These are phyloP conservation scores for Sebastes schlegelii DNA, from an alignment of 2,113 vertebrate genomes.

Conservation along the genomic window DNA sequence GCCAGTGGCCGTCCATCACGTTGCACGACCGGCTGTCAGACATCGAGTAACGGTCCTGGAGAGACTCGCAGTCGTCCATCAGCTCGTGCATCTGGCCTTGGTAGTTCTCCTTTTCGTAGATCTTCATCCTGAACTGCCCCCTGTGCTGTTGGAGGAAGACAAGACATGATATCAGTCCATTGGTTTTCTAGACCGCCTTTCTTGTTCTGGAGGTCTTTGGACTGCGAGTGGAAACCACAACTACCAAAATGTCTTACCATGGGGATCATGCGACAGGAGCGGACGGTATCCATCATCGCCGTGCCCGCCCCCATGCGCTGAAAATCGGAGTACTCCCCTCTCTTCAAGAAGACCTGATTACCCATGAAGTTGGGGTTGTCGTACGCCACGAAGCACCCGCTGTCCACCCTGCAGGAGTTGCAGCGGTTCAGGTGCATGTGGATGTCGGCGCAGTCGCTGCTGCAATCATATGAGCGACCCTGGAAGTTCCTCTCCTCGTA, in stretches of 20 bases:
- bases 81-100: conserved; percentile 80
- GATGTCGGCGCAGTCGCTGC: conserved; percentile 76
- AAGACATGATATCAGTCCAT: background rate
- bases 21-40: conserved; percentile 80
- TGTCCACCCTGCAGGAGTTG: conserved; percentile 76
- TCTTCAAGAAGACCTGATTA: conserved; percentile 74
- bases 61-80: conserved; percentile 79
- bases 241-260: conserved; percentile 53
- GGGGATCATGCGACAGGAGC: conserved; percentile 77
- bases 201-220: background rate
- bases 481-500: conserved; percentile 81
- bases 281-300: conserved; percentile 67
- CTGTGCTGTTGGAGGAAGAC: conserved; percentile 65
- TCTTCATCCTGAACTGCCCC: conserved; percentile 78
- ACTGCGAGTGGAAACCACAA: background rate
- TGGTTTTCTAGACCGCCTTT: background rate
- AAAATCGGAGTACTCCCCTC: conserved; percentile 75
- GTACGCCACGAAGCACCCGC: conserved; percentile 76
- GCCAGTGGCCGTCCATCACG: conserved; percentile 86
- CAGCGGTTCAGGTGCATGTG: conserved; percentile 74
- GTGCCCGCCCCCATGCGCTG: conserved; percentile 61
- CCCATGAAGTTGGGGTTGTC: conserved; percentile 72
- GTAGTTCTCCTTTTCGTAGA: conserved; percentile 83
- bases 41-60: conserved; percentile 75
- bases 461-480: conserved; percentile 76